phyloP scores from a whole-genome alignment of 2,888 invertebrate genomes.

The Erebia aethiops region DNA sequence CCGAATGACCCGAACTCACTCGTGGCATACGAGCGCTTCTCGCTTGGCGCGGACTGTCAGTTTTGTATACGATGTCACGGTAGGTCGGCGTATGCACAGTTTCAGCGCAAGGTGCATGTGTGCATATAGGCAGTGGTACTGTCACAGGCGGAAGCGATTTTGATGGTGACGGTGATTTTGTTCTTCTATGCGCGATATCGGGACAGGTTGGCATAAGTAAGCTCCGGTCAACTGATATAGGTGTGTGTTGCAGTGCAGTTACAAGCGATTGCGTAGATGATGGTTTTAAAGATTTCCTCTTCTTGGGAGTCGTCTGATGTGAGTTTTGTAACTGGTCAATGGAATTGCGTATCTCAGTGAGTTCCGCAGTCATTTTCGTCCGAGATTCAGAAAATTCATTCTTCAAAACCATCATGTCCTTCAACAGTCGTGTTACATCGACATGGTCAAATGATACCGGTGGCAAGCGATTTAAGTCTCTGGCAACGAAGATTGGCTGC shows the following conservation, averaged over 20 bases:
- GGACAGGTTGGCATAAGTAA: too few relatives aligned
- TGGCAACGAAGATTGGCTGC: background rate
- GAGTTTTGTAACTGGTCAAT: background rate
- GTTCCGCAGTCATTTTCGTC: background rate
- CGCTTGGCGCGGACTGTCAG: background rate
- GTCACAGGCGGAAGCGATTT: background rate
- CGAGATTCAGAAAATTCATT: background rate
- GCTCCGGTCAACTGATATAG: too few relatives aligned
- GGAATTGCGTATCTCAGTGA: background rate
- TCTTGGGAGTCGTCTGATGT: background rate
- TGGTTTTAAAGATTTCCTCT: background rate
- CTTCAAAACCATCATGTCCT: background rate
- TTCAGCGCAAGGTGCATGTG: background rate
- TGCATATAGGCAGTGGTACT: slow-evolving; percentile 1
- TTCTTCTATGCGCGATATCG: too few relatives aligned
- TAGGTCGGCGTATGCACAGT: background rate
- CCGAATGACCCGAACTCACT: background rate
- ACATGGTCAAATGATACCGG: slow-evolving; percentile 1
- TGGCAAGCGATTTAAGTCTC: background rate
- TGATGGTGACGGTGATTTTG: background rate
- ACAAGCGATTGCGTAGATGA: too few relatives aligned
- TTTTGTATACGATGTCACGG: background rate
- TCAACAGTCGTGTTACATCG: background rate
- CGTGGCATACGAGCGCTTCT: background rate
- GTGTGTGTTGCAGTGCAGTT: too few relatives aligned